Evolutionary conservation across 2,113 vertebrate species (phyloP).

Genomic region (Lophius piscatorius): DNA sequence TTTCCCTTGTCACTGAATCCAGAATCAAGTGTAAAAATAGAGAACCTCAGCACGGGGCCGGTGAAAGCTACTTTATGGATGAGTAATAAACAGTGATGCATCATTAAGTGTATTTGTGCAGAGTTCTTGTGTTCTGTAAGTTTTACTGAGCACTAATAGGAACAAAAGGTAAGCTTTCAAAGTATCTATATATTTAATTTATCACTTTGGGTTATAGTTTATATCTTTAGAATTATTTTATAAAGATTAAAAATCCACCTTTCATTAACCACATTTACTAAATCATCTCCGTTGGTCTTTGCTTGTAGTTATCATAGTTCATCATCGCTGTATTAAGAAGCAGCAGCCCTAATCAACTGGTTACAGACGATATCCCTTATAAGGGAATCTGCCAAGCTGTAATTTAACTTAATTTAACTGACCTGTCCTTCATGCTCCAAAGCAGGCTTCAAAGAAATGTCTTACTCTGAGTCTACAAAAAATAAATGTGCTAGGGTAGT

Average conservation of each 20-base stretch:
- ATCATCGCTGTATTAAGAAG: conserved; percentile 10
- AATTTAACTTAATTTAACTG: conserved; percentile 53
- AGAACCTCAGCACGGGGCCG: not conserved
- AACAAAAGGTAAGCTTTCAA: too few relatives aligned
- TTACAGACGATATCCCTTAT: conserved; percentile 16
- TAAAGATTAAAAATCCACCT: too few relatives aligned
- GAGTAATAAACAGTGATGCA: conserved; percentile 10
- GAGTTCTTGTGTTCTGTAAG: conserved; percentile 34
- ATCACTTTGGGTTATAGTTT: too few relatives aligned
- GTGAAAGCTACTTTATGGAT: conserved; percentile 17
- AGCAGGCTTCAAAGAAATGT: conserved; percentile 1
- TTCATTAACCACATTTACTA: too few relatives aligned
- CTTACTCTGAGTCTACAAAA: not conserved
- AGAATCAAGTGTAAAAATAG: conserved; percentile 19
- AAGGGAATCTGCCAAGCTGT: conserved; percentile 23
- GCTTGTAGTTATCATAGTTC: too few relatives aligned
- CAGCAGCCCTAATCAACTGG: conserved; percentile 30
- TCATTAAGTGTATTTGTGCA: conserved; percentile 34
- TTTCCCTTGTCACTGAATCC: conserved; percentile 22
- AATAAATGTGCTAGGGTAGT: too few relatives aligned
- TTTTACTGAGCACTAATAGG: conserved; percentile 6
- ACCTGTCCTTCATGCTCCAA: conserved; percentile 10
- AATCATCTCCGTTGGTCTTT: too few relatives aligned
- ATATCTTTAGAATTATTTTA: too few relatives aligned
- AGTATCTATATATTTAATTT: too few relatives aligned